Conservation (phyloP, 2,113 vertebrate genomes). For the Motacilla alba region DNA sequence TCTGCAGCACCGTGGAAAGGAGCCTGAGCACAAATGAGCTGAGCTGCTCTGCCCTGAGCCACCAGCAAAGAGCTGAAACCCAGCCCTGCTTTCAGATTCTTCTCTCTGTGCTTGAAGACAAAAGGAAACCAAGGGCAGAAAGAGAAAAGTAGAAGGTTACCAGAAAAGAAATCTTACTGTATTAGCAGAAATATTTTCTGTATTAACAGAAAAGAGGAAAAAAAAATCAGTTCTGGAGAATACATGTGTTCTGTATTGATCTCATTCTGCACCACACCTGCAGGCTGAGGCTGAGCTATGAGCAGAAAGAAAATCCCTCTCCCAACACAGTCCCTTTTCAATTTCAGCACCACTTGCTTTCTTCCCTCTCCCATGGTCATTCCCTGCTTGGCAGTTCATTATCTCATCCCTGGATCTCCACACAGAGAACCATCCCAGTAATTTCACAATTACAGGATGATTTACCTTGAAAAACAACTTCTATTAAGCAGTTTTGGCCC, state of each 20-base stretch:
- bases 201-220: not conserved
- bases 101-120: not conserved
- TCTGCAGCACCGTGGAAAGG: not conserved
- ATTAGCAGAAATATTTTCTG: not conserved
- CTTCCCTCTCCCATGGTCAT: accelerated
- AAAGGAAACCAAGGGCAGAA: not conserved
- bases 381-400: not conserved
- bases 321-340: no score
- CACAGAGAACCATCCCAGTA: not conserved
- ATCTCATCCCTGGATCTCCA: not conserved
- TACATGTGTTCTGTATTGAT: not conserved
- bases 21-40: not conserved
- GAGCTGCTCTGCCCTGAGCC: not conserved
- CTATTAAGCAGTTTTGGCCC: not conserved
- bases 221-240: not conserved
- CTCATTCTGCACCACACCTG: not conserved
- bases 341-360: not conserved
- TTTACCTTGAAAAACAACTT: not conserved
- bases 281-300: not conserved
- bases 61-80: not conserved
- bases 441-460: not conserved
- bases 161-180: not conserved
- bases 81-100: not conserved
- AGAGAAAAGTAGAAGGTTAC: not conserved
- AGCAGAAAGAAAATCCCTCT: not conserved